Base-by-base conservation (phyloP, 2,888 invertebrate species). In the Tetropium fuscum region DNA sequence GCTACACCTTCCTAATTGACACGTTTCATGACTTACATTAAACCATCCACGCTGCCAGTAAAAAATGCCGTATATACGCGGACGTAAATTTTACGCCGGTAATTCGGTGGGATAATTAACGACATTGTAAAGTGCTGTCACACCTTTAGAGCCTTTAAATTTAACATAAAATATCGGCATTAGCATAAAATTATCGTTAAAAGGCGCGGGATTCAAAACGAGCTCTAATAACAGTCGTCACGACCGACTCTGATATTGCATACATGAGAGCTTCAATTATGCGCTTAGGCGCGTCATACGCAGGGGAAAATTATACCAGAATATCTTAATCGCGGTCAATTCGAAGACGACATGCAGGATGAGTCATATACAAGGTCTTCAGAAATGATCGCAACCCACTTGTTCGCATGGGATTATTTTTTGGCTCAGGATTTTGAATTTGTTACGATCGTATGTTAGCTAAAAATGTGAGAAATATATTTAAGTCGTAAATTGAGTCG, bases 111-210 rank as follows among this genome's bases (percentile, higher is more conserved):
- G 55, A 60, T 55, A 55, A 60, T 60, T 60, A 60, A 40, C 55
- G 51, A 34, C 47, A 60, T 53, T 60, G 55, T 55, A 56, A n/a
- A 40, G 38, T 47, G 54, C 53, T 51, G 58, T 60, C 62, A 55
- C 60, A 58, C 63, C 59, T 62, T 58, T 60, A 60, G 41, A 41
- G 57, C 57, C 60, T 63, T 55, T 53, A 58, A 54, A 62, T 66
- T 60, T 40, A 51, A 55, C 66, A 60, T 71, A 64, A 70, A 69
- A 67, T 66, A 58, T 62, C 58, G 51, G 54, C 63, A 68, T 71
- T 68, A 69, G 69, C 69, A 73, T 74, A 71, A 71, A 72, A 69
- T 68, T 64, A 66, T 70, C 69, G 64, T 72, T 68, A 70, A 66
- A 66, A 62, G 66, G 66, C 66, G 65, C 63, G 63, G 67, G 70